These are phyloP conservation scores for Indicator indicator DNA, from an alignment of 2,113 vertebrate genomes.

Conservation along the genomic window DNA sequence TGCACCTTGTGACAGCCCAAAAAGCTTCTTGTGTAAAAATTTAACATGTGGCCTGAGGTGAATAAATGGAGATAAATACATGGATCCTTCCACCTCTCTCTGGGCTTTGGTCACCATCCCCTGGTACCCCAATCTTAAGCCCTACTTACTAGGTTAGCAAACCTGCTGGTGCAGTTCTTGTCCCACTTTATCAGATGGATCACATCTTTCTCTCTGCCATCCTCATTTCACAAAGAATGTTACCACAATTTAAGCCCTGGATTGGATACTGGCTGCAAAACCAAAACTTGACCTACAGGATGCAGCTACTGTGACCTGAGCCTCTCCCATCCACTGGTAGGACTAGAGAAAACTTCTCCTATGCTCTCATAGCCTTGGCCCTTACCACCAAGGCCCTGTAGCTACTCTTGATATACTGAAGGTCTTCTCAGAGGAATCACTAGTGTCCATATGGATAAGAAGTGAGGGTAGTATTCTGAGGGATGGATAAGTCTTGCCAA, in stretches of 20 bases:
- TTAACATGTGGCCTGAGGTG: neutral
- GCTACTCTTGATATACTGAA: neutral
- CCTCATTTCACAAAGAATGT: neutral
- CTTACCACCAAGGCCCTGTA: neutral
- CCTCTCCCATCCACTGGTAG: neutral
- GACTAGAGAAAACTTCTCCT: neutral
- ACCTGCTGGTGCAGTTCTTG: neutral
- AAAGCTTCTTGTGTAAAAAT: neutral
- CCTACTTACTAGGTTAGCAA: neutral
- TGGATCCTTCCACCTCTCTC: neutral
- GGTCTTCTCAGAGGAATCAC: neutral
- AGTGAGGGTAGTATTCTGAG: neutral
- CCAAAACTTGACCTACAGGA: neutral
- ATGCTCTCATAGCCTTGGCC: neutral
- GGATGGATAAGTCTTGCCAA: neutral
- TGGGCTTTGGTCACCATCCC: neutral
- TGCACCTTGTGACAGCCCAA: neutral
- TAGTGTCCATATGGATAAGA: neutral
- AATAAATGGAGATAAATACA: neutral
- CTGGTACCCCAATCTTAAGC: neutral
- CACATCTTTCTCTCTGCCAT: neutral
- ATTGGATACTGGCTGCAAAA: neutral
- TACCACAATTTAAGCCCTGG: neutral
- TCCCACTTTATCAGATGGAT: neutral
- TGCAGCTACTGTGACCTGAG: neutral